Percentiles rank a stretch among this genome's conserved stretches.
These are phyloP conservation scores for Ypsolopha sequella DNA, from an alignment of 2,888 invertebrate species.

Conservation along the genomic window DNA sequence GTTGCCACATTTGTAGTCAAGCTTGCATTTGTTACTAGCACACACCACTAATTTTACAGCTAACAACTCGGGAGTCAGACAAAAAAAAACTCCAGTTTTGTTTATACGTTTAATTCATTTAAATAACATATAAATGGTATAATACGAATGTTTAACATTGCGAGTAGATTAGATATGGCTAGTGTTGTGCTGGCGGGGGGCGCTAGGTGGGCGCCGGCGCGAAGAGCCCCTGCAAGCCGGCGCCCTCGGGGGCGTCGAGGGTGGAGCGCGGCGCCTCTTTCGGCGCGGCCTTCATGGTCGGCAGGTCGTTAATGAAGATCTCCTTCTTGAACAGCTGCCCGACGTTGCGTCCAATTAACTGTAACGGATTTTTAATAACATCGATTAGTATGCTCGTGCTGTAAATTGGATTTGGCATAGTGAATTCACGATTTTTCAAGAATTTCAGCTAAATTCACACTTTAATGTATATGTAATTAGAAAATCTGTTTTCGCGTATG, in stretches of 20 bases:
- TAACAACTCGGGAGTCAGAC: background rate
- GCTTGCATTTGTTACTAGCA: too few species aligned
- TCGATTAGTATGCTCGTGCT: too few species aligned
- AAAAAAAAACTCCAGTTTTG: background rate
- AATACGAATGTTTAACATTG: conserved; percentile 30
- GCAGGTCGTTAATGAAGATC: conserved; percentile 87
- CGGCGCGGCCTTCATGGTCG: conserved; percentile 66
- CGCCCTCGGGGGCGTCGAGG: conserved; percentile 40
- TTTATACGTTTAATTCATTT: conserved; percentile 13
- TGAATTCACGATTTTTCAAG: too few species aligned
- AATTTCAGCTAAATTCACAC: too few species aligned
- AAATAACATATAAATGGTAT: conserved; percentile 43
- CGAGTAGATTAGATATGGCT: conserved; percentile 17
- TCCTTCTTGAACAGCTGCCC: conserved; percentile 91
- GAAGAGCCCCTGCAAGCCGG: conserved; percentile 44
- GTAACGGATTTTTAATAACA: conserved; percentile 8
- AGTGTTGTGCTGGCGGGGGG: conserved; percentile 4
- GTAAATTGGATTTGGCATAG: too few species aligned
- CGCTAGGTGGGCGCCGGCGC: conserved; percentile 37
- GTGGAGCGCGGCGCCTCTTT: conserved; percentile 44
- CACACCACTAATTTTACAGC: too few species aligned
- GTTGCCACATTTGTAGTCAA: too few species aligned
- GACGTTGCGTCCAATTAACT: conserved; percentile 87
- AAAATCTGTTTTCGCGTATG: too few species aligned
- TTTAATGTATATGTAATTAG: too few species aligned